A percentile compares a stretch with the other conserved stretches of the same genome.
Evolutionary conservation across 64 coral and sea anemone species (phyloP).

Genomic region (Montipora cactus): DNA sequence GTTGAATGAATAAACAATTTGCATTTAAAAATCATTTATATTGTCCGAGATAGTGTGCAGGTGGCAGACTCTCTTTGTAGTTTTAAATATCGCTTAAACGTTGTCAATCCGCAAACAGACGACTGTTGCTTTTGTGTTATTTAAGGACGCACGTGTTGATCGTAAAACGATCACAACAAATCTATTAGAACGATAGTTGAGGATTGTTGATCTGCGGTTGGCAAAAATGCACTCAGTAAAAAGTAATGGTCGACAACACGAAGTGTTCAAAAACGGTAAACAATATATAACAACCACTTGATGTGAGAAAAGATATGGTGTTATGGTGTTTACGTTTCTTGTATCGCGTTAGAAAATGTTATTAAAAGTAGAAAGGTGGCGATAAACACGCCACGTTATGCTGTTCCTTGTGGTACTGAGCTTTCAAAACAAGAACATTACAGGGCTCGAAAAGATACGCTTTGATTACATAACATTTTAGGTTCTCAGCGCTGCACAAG

Average conservation of each 20-base stretch:
- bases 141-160: background rate
- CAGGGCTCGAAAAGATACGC: too few relatives aligned
- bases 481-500: too few relatives aligned
- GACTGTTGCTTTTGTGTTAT: background rate
- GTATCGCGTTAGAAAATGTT: too few relatives aligned
- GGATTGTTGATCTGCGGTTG: background rate
- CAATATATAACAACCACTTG: background rate
- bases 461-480: too few relatives aligned
- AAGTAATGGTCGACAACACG: background rate
- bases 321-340: background rate
- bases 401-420: too few relatives aligned
- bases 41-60: background rate
- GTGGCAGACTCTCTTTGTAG: background rate
- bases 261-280: background rate
- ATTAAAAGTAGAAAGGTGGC: too few relatives aligned
- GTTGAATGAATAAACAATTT: background rate
- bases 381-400: too few relatives aligned
- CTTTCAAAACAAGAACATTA: too few relatives aligned
- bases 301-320: background rate
- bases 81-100: background rate
- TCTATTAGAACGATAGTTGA: background rate
- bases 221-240: background rate
- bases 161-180: background rate
- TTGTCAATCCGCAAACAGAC: background rate
- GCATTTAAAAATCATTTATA: background rate